Evolutionary conservation across 2,797 vertebrate genomes (phyloP).

Genomic region (Sebastes taczanowskii): DNA sequence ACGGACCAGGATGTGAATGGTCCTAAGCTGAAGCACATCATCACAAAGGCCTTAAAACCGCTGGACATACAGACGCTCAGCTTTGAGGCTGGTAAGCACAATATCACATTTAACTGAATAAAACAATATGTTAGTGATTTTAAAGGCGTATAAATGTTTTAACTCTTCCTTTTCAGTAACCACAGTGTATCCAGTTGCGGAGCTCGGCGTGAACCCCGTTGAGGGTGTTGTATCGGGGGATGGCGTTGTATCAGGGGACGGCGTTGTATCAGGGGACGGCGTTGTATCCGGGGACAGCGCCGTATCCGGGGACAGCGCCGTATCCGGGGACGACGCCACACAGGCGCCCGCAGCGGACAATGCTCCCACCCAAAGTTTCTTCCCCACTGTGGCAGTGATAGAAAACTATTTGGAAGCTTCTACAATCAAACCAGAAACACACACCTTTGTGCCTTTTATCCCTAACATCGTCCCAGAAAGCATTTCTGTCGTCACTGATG

Average conservation of each 20-base stretch:
- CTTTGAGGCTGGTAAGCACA: conserved; percentile 81
- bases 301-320: not conserved
- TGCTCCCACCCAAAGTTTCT: conserved; percentile 23
- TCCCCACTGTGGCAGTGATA: conserved; percentile 49
- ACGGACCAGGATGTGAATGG: conserved; percentile 58
- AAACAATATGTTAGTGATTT: not conserved
- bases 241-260: not conserved
- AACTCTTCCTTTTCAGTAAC: conserved; percentile 55
- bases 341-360: not conserved
- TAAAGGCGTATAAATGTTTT: not conserved
- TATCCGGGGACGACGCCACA: not conserved
- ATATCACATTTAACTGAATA: not conserved
- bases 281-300: not conserved
- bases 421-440: conserved; percentile 41
- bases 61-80: conserved; percentile 86
- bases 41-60: conserved; percentile 85
- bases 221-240: not conserved
- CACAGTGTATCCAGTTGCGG: conserved; percentile 58
- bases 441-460: conserved; percentile 62
- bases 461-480: conserved; percentile 40
- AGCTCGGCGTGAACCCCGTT: conserved; percentile 27
- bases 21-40: conserved; percentile 85
- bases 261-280: not conserved
- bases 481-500: conserved; percentile 5
- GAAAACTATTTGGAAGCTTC: conserved; percentile 50